phyloP scores from a whole-genome alignment of 1,140 invertebrate genomes.

The Prorops nasuta region DNA sequence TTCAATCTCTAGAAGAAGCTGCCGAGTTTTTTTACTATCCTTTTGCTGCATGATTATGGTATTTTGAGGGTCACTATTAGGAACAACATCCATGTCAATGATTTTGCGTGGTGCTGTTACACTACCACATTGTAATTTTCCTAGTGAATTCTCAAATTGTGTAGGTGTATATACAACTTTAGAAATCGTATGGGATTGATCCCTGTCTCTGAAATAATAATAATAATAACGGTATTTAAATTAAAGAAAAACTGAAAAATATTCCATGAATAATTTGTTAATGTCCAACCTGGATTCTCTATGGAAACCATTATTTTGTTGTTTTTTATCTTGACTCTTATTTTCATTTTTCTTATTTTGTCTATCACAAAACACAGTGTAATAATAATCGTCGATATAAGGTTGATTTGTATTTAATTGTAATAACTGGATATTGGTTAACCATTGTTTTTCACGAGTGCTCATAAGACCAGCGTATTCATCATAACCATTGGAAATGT shows the following conservation, averaged over 20 bases:
- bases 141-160: slow-evolving; percentile 90
- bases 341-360: slow-evolving; percentile 47
- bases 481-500: slow-evolving; percentile 59
- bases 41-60: slow-evolving; percentile 48
- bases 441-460: slow-evolving; percentile 86
- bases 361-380: slow-evolving; percentile 61
- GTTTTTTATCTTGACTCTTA: slow-evolving; percentile 56
- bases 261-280: slow-evolving; percentile 1
- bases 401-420: slow-evolving; percentile 84
- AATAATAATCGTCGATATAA: slow-evolving; percentile 85
- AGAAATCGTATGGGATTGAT: slow-evolving; percentile 52
- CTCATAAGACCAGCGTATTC: slow-evolving; percentile 91
- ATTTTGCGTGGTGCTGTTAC: slow-evolving; percentile 92
- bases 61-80: slow-evolving; percentile 58
- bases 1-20: slow-evolving; percentile 79
- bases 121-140: slow-evolving; percentile 83
- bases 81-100: slow-evolving; percentile 82
- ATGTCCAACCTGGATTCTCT: slow-evolving; percentile 46
- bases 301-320: slow-evolving; percentile 46
- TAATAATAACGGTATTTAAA: not conserved
- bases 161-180: slow-evolving; percentile 69
- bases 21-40: slow-evolving; percentile 67
- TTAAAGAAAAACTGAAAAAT: not conserved
- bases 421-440: slow-evolving; percentile 87
- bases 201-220: slow-evolving; percentile 35